These are phyloP conservation scores for Malurus alboscapulatus DNA, from an alignment of 2,113 vertebrate species.

Conservation along the genomic window DNA sequence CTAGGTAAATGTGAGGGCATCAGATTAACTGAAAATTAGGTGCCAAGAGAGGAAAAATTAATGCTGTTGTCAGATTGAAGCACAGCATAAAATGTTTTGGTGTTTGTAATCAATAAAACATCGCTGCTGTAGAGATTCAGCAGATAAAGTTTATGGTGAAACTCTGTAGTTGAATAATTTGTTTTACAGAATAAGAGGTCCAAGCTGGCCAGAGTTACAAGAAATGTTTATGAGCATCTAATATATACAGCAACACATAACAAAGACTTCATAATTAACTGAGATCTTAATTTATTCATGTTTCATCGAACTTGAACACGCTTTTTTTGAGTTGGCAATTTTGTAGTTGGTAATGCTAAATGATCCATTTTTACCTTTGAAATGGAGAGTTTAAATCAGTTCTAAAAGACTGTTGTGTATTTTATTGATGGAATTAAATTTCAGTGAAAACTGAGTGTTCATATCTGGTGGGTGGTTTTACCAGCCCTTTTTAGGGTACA, in stretches of 20 bases:
- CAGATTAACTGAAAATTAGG: neutral
- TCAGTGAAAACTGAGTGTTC: neutral
- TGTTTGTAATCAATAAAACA: neutral
- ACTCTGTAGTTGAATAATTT: neutral
- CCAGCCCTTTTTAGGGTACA: neutral
- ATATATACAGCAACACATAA: neutral
- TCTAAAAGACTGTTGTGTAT: neutral
- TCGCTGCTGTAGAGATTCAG: neutral
- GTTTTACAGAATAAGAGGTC: neutral
- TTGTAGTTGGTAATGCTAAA: neutral
- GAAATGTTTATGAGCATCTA: neutral
- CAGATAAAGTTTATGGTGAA: neutral
- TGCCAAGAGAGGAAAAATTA: neutral
- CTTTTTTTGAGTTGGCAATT: neutral
- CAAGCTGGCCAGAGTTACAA: neutral
- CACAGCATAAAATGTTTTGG: neutral
- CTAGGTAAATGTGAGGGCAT: conserved; percentile 76
- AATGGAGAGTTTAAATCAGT: neutral
- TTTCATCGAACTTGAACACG: neutral
- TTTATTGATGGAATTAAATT: neutral
- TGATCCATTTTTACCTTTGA: neutral
- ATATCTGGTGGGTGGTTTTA: neutral
- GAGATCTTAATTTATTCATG: neutral
- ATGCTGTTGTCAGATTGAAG: neutral
- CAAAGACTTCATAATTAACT: neutral